These are phyloP conservation scores for Columbina picui DNA, from an alignment of 2,113 vertebrate genomes.

Conservation along the genomic window DNA sequence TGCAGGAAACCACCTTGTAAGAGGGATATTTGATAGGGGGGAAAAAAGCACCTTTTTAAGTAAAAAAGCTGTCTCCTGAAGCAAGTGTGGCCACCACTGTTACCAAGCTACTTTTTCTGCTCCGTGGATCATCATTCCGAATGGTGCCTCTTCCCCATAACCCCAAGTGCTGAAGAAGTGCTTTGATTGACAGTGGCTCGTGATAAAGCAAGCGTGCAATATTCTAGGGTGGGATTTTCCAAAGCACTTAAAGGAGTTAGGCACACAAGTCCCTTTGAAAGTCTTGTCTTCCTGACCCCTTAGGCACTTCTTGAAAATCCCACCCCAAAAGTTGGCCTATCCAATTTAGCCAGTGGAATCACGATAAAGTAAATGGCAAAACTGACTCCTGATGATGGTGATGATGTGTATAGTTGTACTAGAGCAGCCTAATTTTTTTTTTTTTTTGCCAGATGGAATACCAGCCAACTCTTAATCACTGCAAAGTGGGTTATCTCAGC, in stretches of 20 bases:
- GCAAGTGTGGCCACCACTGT: not conserved
- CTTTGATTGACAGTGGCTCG: constrained; percentile 51
- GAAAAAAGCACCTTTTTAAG: not conserved
- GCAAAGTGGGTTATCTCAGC: constrained; percentile 74
- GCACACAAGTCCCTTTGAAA: constrained; percentile 68
- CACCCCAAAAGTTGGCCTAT: constrained; percentile 64
- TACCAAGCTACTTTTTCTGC: not conserved
- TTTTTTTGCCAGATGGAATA: constrained; percentile 63
- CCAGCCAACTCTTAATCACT: constrained; percentile 62
- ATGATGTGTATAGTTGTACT: constrained; percentile 29
- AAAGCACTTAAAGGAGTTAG: constrained; percentile 72
- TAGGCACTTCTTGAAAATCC: constrained; percentile 64
- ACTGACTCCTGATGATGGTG: constrained; percentile 36
- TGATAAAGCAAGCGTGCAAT: constrained; percentile 54
- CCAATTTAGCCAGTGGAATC: constrained; percentile 36
- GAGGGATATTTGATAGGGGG: not conserved
- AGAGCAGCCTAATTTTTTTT: not conserved
- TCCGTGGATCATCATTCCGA: not conserved
- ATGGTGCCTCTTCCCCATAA: not conserved
- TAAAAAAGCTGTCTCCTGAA: not conserved
- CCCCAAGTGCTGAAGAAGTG: not conserved
- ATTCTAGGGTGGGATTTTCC: constrained; percentile 65
- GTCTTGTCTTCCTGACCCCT: constrained; percentile 62
- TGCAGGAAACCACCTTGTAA: not conserved
- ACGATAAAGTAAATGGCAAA: not conserved